Conservation (phyloP, 2,113 vertebrate species). For the Embiotoca jacksoni region DNA sequence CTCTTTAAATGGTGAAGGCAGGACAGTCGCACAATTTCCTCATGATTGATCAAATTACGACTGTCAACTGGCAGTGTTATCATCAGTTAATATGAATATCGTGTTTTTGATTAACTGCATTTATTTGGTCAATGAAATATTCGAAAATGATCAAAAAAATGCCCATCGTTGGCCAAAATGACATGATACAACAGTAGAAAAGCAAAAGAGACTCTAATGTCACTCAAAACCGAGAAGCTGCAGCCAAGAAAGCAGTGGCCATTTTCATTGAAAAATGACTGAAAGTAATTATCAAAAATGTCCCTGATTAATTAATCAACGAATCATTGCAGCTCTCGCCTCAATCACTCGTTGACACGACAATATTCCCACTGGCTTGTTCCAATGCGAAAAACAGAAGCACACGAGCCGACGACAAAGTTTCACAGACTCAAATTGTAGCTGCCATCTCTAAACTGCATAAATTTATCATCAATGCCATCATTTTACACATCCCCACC, state of each 20-base stretch:
- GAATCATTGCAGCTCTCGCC: neutral
- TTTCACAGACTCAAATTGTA: constrained; percentile 47
- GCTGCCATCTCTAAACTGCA: constrained; percentile 51
- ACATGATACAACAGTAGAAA: neutral
- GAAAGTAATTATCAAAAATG: neutral
- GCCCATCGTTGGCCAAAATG: no score
- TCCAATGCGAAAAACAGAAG: neutral
- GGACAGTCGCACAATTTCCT: neutral
- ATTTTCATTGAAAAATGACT: neutral
- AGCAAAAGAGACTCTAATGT: neutral
- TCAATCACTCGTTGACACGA: constrained; percentile 2
- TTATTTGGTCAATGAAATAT: neutral
- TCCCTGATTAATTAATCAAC: neutral
- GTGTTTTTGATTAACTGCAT: neutral
- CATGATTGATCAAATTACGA: neutral
- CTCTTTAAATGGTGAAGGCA: neutral
- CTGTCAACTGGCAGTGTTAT: neutral
- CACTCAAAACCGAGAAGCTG: neutral
- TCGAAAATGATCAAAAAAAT: neutral
- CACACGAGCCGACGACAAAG: constrained; percentile 13
- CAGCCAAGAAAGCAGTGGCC: neutral
- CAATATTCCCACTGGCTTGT: neutral
- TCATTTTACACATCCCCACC: constrained; percentile 63
- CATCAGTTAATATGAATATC: neutral
- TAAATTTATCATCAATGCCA: constrained; percentile 57